Evolutionary conservation across 1,140 invertebrate species (phyloP), one percentile per base, ranked within the genome.

Genomic region (Ooceraea biroi): DNA sequence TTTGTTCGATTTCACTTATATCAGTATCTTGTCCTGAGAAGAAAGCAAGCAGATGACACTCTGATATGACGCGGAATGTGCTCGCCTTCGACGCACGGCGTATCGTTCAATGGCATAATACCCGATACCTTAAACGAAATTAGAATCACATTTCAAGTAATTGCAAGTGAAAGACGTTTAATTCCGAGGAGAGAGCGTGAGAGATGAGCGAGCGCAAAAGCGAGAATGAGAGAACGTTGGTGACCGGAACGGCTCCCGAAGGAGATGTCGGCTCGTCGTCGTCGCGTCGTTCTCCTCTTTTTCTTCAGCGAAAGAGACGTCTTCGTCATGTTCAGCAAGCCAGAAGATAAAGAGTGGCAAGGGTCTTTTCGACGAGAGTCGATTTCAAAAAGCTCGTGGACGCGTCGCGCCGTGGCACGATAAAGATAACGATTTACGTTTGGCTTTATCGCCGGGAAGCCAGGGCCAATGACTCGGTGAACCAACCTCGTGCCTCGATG

Each of bases 351-450:
- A 74, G 22, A 82, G 57, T 41, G 22, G 69, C 41, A 27, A 65
- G 61, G 50, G 22, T 61, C 66, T 74, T 27, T 50, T 57, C 27
- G 46, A 73, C 12, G 30, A 14, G 46, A 68, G 25, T 78, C 65
- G 55, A 87, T 85, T 85, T 87, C 77, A 73, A 83, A 73, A 77
- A 41, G 52, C 14, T 57, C 27, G 19, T 61, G 17, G 36, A 17
- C 36, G 36, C 57, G 41, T 19, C 30, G 66, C 60, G 25, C 83
- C 30, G 48, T 58, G 73, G 22, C 46, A 71, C 65, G 72, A 82
- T 88, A 90, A 89, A 91, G 86, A 91, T 86, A 89, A 91, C 82
- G 86, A 91, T 91, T 90, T 91, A 90, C 84, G 73, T 84, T 87
- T 83, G 52, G 72, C 77, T 84, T 88, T 77, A 87, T 89, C 82